Evolutionary conservation across 2,888 invertebrate genomes (phyloP).

Genomic region (Dromius quadrimaculatus): DNA sequence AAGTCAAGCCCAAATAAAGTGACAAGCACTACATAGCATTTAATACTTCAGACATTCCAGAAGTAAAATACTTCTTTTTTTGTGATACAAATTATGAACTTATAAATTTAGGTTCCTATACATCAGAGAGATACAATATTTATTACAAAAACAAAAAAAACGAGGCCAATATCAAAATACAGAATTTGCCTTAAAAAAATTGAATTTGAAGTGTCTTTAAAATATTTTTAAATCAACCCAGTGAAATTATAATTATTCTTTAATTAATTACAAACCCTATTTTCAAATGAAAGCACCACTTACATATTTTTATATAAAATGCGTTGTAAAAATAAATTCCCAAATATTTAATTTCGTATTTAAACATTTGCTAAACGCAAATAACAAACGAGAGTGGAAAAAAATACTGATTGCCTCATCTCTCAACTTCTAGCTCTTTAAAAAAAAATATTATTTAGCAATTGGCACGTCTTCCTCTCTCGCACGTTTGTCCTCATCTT

Average conservation of each 20-base stretch:
- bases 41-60: conserved; percentile 14
- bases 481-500: no score
- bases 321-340: conserved; percentile 2
- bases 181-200: conserved; percentile 31
- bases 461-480: no score
- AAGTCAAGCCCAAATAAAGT: no score
- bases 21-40: no score
- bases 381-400: no score
- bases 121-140: conserved; percentile 16
- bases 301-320: conserved; percentile 24
- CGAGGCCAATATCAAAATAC: conserved; percentile 24
- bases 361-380: no score
- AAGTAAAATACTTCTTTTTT: conserved; percentile 28
- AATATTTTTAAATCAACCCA: conserved; percentile 19
- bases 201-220: conserved; percentile 34
- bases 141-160: not conserved
- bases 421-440: no score
- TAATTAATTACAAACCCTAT: no score
- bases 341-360: conserved; percentile 17
- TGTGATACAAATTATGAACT: conserved; percentile 25
- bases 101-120: conserved; percentile 1
- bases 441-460: no score
- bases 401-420: no score
- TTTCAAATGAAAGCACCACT: conserved; percentile 7
- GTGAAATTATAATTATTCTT: no score